phyloP scores from a whole-genome alignment of 1,140 invertebrate species.

The Drosophila punjabiensis region DNA sequence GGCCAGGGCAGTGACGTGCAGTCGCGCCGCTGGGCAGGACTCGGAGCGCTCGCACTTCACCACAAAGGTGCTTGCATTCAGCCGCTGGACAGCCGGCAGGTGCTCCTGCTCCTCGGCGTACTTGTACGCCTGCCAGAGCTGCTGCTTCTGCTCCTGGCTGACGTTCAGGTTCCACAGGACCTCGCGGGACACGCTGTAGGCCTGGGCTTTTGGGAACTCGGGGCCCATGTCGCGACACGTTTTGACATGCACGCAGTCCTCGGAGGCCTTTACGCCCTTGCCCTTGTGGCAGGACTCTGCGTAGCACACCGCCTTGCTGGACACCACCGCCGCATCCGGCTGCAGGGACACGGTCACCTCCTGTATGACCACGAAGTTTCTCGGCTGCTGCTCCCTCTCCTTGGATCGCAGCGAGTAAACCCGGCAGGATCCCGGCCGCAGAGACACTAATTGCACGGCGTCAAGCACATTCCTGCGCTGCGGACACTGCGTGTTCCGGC shows the following conservation, averaged over 20 bases:
- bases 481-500: constrained; percentile 65
- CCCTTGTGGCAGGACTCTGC: constrained; percentile 65
- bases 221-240: constrained; percentile 54
- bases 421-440: constrained; percentile 30
- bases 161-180: constrained; percentile 80
- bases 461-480: constrained; percentile 67
- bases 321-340: constrained; percentile 63
- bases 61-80: constrained; percentile 71
- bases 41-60: constrained; percentile 72
- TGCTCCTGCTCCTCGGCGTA: constrained; percentile 55
- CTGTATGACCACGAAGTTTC: constrained; percentile 74
- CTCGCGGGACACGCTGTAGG: constrained; percentile 61
- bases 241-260: constrained; percentile 69
- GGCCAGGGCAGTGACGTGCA: constrained; percentile 74
- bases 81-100: constrained; percentile 71
- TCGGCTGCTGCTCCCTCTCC: constrained; percentile 61
- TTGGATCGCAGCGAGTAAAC: constrained; percentile 69
- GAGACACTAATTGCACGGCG: constrained; percentile 60
- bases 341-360: constrained; percentile 64
- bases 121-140: constrained; percentile 74
- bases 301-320: constrained; percentile 73
- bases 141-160: constrained; percentile 67
- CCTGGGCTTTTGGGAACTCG: constrained; percentile 54
- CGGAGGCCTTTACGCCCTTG: constrained; percentile 2
- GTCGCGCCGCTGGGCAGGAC: constrained; percentile 64